phyloP scores from a whole-genome alignment of 2,888 invertebrate species.

The Anorthoa munda region DNA sequence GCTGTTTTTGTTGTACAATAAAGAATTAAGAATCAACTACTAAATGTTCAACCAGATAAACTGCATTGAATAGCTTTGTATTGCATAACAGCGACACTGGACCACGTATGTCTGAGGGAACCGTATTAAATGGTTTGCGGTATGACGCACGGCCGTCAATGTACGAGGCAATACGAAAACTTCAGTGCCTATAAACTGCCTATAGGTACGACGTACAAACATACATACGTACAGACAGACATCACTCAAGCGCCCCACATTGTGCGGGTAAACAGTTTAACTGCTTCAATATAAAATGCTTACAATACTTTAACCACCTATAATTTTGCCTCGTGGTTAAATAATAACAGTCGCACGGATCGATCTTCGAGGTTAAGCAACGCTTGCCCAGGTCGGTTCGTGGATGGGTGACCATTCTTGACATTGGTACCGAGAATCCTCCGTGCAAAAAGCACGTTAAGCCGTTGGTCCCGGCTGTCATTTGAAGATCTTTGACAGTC shows the following conservation, averaged over 20 bases:
- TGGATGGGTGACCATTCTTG: too few relatives aligned
- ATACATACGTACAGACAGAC: conserved; percentile 18
- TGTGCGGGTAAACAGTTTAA: conserved; percentile 50
- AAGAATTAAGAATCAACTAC: too few relatives aligned
- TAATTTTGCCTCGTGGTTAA: too few relatives aligned
- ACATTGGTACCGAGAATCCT: too few relatives aligned
- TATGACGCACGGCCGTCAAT: conserved; percentile 77
- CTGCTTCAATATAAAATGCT: conserved; percentile 28
- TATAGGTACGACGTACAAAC: conserved; percentile 45
- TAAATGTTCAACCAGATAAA: too few relatives aligned
- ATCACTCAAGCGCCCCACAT: conserved; percentile 55
- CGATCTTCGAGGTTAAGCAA: too few relatives aligned
- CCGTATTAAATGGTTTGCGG: conserved; percentile 81
- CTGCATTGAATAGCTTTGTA: conserved; percentile 57
- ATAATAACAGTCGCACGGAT: too few relatives aligned
- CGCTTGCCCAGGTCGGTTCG: too few relatives aligned
- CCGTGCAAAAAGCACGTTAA: too few relatives aligned
- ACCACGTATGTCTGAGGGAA: conserved; percentile 76
- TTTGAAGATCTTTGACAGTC: too few relatives aligned
- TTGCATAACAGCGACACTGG: conserved; percentile 65
- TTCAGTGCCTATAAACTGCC: conserved; percentile 66
- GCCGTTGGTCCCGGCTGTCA: too few relatives aligned
- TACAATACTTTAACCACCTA: conserved; percentile 11
- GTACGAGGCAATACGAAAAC: conserved; percentile 65
- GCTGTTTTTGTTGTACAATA: too few relatives aligned